A percentile compares a stretch with the other conserved stretches of the same genome.
These are phyloP conservation scores for Sebastes trivittatus DNA, from an alignment of 2,797 vertebrate genomes.

Conservation along the genomic window DNA sequence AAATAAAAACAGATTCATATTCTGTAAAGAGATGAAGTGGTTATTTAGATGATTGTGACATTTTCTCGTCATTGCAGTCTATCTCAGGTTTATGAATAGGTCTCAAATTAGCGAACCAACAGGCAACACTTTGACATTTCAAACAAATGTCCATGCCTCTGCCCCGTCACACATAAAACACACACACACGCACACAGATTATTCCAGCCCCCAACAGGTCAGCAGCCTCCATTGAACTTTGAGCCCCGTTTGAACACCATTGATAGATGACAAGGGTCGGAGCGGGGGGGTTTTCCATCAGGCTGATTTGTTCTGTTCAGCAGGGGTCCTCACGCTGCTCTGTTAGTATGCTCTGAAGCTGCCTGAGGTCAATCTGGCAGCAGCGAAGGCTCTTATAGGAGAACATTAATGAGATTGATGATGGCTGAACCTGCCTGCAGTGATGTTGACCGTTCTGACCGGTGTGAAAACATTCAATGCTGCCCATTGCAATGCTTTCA, in stretches of 20 bases:
- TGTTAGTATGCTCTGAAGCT: slow-evolving; percentile 5
- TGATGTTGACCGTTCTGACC: neutral
- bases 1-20: neutral
- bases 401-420: slow-evolving; percentile 11
- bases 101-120: neutral
- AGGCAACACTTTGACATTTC: slow-evolving; percentile 5
- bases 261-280: slow-evolving; percentile 2
- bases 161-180: neutral
- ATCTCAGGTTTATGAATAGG: neutral
- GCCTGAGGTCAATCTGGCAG: slow-evolving; percentile 1
- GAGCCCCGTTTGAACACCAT: slow-evolving; percentile 27
- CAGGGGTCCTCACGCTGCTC: slow-evolving; percentile 19
- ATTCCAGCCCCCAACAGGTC: slow-evolving; percentile 30
- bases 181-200: neutral
- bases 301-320: slow-evolving; percentile 51
- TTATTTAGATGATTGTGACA: neutral
- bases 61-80: neutral
- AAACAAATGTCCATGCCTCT: neutral
- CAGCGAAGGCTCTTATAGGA: neutral
- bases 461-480: neutral
- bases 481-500: neutral
- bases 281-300: slow-evolving; percentile 17
- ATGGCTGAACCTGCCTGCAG: slow-evolving; percentile 9
- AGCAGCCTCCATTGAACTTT: slow-evolving; percentile 41
- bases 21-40: neutral